Base-by-base conservation (phyloP, 2,888 invertebrate genomes). In the Lamellibrachia columna region DNA sequence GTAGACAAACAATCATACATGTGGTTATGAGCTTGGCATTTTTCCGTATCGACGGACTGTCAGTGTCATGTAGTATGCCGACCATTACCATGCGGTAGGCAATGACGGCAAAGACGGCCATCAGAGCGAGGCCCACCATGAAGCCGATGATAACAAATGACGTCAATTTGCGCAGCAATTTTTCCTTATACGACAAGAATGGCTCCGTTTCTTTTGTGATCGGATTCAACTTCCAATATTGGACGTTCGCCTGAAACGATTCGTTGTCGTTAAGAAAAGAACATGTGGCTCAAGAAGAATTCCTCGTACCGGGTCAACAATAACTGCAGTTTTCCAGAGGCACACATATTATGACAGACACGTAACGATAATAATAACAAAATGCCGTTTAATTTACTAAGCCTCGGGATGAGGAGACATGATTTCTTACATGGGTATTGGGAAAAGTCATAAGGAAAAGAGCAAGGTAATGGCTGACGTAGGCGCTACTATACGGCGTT, bases 71-170 rank as follows among this genome's bases (percentile, higher is more conserved):
- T 28, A 96, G 94, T 22, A 95, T 92, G 1, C 95, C 95, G 0
- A 95, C 98, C 97, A 97, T 98, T 98, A 96, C 96, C 92, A 97
- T 96, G 92, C 99, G 97, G 97, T 99, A 99, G 93, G 99, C 98
- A 92, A 99, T 99, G 40, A 99, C 98, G 52, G 99, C 99, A 93
- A 99, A 97, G 3, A 99, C 99, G 0, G 99, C 98, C 0, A 98
- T 98, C 94, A 99, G 96, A 0, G 99, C 98, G 90, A 98, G 97
- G 90, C 97, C 97, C 93, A 99, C 99, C 98, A 99, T 99, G 95
- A 99, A 98, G 52, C 98, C 97, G 0, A 99, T 98, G n/a, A 98
- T 98, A 40, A 94, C 94, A 22, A 95, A 91, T 3, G 96, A 95
- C 11, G 96, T 95, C 60, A 93, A 92, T 92, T 95, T 94, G 53